Evolutionary conservation across 1,140 invertebrate species (phyloP).

Genomic region (Platorchestia sp.): DNA sequence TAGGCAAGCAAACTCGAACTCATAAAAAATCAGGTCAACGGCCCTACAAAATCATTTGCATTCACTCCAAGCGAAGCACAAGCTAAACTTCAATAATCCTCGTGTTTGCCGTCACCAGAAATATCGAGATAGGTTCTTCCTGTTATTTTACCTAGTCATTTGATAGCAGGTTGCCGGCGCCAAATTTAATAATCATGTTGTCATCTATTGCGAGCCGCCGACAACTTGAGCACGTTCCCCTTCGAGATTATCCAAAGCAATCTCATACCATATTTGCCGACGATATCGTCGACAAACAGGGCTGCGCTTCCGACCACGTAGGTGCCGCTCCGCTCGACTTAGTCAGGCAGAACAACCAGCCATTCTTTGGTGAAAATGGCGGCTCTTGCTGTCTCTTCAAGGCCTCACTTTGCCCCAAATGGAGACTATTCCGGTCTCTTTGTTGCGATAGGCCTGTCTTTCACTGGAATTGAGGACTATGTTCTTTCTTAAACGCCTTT

Average conservation of each 20-base stretch:
- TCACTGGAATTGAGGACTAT: background rate
- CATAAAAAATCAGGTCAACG: background rate
- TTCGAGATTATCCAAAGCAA: constrained; percentile 1
- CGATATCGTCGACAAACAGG: background rate
- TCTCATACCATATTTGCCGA: background rate
- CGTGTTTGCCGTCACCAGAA: background rate
- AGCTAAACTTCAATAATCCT: background rate
- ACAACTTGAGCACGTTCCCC: constrained; percentile 38
- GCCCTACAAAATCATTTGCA: too few species aligned
- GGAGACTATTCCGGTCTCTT: background rate
- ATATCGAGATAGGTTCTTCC: background rate
- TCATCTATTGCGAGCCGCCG: background rate
- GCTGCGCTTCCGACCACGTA: background rate
- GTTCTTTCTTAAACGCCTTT: background rate
- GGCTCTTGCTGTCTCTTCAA: background rate
- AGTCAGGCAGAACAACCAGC: background rate
- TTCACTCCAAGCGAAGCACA: background rate
- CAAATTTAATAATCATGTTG: background rate
- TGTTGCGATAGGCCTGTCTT: background rate
- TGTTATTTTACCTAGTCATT: background rate
- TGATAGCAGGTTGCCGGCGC: background rate
- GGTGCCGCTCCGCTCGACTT: background rate
- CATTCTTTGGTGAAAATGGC: background rate
- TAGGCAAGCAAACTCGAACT: background rate
- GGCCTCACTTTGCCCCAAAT: background rate